These are phyloP conservation scores for Pachliopta kotzebuea DNA, from an alignment of 2,888 invertebrate species.

Conservation along the genomic window DNA sequence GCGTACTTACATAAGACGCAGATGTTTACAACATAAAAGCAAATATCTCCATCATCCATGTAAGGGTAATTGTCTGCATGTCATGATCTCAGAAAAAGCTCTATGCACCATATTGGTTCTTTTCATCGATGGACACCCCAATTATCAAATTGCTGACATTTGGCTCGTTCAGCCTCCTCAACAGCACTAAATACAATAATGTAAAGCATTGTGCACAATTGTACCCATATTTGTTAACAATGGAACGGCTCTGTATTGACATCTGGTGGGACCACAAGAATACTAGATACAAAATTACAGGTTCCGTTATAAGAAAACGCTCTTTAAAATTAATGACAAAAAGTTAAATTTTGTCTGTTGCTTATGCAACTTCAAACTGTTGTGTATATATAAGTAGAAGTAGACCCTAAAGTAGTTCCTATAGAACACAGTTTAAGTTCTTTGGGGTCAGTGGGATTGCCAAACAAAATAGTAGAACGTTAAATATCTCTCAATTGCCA, in stretches of 20 bases:
- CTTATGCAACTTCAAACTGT: background rate
- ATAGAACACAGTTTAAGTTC: slow-evolving; percentile 18
- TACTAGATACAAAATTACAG: slow-evolving; percentile 21
- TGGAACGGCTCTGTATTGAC: slow-evolving; percentile 61
- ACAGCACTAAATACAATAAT: slow-evolving; percentile 68
- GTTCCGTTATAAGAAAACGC: slow-evolving; percentile 7
- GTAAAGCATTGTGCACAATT: slow-evolving; percentile 69
- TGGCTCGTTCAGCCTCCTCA: slow-evolving; percentile 59
- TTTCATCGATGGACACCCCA: slow-evolving; percentile 55
- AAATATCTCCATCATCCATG: too few species aligned
- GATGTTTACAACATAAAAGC: too few species aligned
- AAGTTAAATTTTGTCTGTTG: slow-evolving; percentile 11
- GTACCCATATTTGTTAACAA: slow-evolving; percentile 76
- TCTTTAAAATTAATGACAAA: background rate
- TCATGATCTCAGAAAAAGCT: background rate
- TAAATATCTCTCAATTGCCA: slow-evolving; percentile 56
- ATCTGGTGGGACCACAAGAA: slow-evolving; percentile 56
- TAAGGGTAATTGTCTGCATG: too few species aligned
- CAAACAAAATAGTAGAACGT: slow-evolving; percentile 42
- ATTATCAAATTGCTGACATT: slow-evolving; percentile 73
- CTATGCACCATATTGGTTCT: slow-evolving; percentile 27
- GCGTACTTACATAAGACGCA: too few species aligned
- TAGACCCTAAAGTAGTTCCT: slow-evolving; percentile 5
- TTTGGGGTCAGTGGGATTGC: slow-evolving; percentile 1
- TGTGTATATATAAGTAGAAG: slow-evolving; percentile 7